Base-by-base conservation (phyloP, 2,888 invertebrate genomes). In the Halictus ligatus region DNA sequence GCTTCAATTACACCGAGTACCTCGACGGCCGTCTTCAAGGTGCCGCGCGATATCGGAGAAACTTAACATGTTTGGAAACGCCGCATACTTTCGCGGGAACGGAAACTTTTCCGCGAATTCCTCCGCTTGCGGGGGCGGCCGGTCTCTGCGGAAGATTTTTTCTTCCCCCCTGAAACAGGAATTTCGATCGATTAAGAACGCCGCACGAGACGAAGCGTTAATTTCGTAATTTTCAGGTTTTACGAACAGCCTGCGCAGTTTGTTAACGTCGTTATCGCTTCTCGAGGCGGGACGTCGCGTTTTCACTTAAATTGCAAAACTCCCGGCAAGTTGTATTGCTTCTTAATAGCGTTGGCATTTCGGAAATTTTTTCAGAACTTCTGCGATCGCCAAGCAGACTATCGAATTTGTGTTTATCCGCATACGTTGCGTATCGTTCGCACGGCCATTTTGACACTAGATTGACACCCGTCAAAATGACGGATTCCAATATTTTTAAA, bases 61-160 rank as follows among this genome's bases (percentile, higher is more conserved):
- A 40, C 60, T 58, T 48, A 75, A 76, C 67, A 67, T n/a, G 73
- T 77, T 77, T 58, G 18, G 54, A 84, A 74, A 82, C 77, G 58
- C 58, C 46, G 64, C 48, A 29, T 40, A 50, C 67, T 58, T 78
- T 0, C 2, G 64, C 18, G 40, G 40, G 40, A 82, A 48, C 25
- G 7, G 18, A 21, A 15, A 71, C 60, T 73, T 83, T 72, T n/a
- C 4, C n/a, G 1, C n/a, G 50, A 35, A 73, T 54, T 54, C n/a
- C 76, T 46, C 29, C 15, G 29, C 18, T n/a, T n/a, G n/a, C n/a
- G 13, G 46, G 12, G n/a, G 73, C 64, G 13, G 7, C 46, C 46
- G 25, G 67, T 78, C 40, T 29, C 21, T n/a, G 54, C n/a, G 50
- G 58, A 18, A 64, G 43, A 74, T 74, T 74, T 54, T 74, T 75